Base-by-base conservation (phyloP, 2,888 invertebrate genomes). In the Sipha maydis region DNA sequence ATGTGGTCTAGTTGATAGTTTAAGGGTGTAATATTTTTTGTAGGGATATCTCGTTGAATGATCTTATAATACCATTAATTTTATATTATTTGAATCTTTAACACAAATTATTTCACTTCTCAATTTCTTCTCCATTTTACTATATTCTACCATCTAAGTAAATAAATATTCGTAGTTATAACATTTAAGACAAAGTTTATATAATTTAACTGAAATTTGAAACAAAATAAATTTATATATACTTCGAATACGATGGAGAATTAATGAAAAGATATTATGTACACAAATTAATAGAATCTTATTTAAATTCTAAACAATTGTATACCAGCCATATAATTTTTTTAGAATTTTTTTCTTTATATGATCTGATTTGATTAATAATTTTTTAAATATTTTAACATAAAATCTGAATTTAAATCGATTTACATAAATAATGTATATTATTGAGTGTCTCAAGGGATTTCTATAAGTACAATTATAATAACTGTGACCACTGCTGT, bases 381-480 rank as follows among this genome's bases (percentile, higher is more conserved):
- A n/a, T 28, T 38, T 80, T 80, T 80, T 79, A 31, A 67, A 67
- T 75, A 75, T 28, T 21, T 19, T 54, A 71, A 11, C 1, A 83
- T 7, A 5, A 28, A 67, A 67, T 38, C 61, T 38, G 3, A 73
- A 34, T 38, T 56, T 17, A 73, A 75, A 34, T 34, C 38, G 38
- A 61, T 38, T 19, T 21, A 14, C n/a, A 56, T 34, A 75, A 38
- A 56, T 4, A 56, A n/a, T 75, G 19, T 56, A 56, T 73, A 28
- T 56, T 75, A 75, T 83, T 83, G 56, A 83, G 56, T n/a, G 54
- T 14, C n/a, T 73, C 56, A 14, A 75, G 56, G 61, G 56, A 38
- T 9, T 19, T 83, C 38, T 0, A 56, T 54, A 48, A 14, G 14
- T 48, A 61, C 61, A 61, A n/a, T 56, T 61, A 38, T 75, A 75